These are phyloP conservation scores for Pristionchus fissidentatus DNA, from an alignment of 2,888 invertebrate genomes.

Conservation along the genomic window DNA sequence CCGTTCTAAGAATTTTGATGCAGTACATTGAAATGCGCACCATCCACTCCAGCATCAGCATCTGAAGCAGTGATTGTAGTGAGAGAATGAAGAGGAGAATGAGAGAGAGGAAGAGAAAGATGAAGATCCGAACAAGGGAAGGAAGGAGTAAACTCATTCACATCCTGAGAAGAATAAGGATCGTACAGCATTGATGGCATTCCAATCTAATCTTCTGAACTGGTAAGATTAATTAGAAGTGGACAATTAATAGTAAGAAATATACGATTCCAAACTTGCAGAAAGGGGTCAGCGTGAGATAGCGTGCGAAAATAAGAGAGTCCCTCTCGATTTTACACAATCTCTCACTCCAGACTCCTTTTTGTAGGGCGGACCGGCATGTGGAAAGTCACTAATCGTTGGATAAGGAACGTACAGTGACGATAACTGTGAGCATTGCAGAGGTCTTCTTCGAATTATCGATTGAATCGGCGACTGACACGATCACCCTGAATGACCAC, in stretches of 20 bases:
- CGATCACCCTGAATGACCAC: background rate
- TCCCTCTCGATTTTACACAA: no score
- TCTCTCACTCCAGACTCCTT: no score
- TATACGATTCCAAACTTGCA: no score
- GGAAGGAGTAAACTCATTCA: conserved; percentile 46
- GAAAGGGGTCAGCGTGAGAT: no score
- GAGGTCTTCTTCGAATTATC: background rate
- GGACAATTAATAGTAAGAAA: no score
- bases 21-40: background rate
- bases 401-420: background rate
- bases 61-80: conserved; percentile 2
- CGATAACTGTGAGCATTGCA: background rate
- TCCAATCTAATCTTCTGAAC: no score
- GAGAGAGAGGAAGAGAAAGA: conserved; percentile 19
- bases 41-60: conserved; percentile 14
- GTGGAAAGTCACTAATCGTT: background rate
- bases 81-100: conserved; percentile 1
- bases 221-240: no score
- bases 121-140: conserved; percentile 22
- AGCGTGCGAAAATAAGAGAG: no score
- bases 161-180: background rate
- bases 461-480: background rate
- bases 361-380: no score
- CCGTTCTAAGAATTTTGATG: no score
- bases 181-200: background rate